Evolutionary conservation across 2,113 vertebrate species (phyloP).

Genomic region (Apus apus): DNA sequence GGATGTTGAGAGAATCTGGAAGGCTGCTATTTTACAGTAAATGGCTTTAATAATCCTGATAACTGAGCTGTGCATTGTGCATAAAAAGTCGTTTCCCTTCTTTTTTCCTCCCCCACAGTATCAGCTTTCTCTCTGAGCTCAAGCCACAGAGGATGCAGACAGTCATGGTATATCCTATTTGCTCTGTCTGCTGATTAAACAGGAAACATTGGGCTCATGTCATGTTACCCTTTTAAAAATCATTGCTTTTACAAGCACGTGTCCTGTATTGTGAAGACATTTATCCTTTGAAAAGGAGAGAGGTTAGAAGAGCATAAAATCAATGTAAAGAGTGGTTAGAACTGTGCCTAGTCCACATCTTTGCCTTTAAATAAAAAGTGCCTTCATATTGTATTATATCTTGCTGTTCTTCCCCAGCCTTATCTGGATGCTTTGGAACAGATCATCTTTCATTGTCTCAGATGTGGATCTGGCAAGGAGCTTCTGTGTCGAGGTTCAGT

Average conservation of each 20-base stretch:
- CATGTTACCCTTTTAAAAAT: not conserved
- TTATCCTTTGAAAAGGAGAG: not conserved
- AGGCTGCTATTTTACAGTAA: conserved; percentile 34
- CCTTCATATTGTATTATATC: not conserved
- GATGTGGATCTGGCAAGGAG: conserved; percentile 26
- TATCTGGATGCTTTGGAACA: not conserved
- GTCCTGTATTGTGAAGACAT: not conserved
- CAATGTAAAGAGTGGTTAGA: not conserved
- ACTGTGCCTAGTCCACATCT: not conserved
- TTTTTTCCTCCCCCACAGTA: not conserved
- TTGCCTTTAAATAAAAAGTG: not conserved
- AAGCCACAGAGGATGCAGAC: not conserved
- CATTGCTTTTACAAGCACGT: not conserved
- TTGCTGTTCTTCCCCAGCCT: not conserved
- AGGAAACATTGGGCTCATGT: not conserved
- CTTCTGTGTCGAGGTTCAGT: not conserved
- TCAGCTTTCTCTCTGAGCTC: not conserved
- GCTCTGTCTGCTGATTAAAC: not conserved
- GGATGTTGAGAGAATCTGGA: conserved; percentile 44
- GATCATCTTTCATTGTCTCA: not conserved
- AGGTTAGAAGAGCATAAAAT: not conserved
- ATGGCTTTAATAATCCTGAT: conserved; percentile 31
- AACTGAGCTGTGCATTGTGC: not conserved
- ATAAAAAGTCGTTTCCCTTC: not conserved
- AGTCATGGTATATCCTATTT: not conserved